Evolutionary conservation across 2,113 vertebrate genomes (phyloP), one percentile per base, ranked within the genome.

Genomic region (Lophotis ruficrista): DNA sequence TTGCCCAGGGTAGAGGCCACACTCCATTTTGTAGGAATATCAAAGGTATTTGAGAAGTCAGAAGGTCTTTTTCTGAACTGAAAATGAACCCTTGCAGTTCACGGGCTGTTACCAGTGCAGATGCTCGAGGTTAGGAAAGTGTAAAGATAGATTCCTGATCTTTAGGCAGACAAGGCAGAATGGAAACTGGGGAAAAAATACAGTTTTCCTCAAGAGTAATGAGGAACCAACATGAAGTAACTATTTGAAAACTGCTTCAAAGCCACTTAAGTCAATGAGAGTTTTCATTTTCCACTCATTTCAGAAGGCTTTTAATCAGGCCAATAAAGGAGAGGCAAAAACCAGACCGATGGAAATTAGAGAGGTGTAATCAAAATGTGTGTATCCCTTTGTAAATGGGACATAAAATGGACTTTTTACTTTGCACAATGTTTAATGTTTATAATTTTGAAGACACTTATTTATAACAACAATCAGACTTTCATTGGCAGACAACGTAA

Each of bases 251-350:
- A 80, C 28, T 66, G 70, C 77, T 96, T 93, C 33, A 28, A 76
- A 94, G 73, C 57, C 61, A 76, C 89, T 87, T 79, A 81, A 89
- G 83, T 64, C 83, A 93, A 56, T 4, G 64, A 68, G 69, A 89
- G 51, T 83, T 89, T 94, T 84, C 22, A 85, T 83, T 94, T 94
- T 38, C 37, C 72, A 50, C 57, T 93, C 60, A 38, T 73, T 95
- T 81, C 72, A 78, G 60, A 11, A 60, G 41, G 76, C 19, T 87
- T 96, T 96, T 86, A 73, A 96, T 93, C 64, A 82, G 65, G 65
- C 60, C 83, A 94, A 48, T 89, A 61, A 78, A 68, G 56, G 12
- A 61, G 23, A 81, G 62, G 56, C 37, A 88, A 65, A 83, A 87
- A 64, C 41, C 41, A 94, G 61, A 14, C 35, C 35, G 72, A 61